Base-by-base conservation (phyloP, 2,888 invertebrate genomes). In the Tanytarsus gracilentus region DNA sequence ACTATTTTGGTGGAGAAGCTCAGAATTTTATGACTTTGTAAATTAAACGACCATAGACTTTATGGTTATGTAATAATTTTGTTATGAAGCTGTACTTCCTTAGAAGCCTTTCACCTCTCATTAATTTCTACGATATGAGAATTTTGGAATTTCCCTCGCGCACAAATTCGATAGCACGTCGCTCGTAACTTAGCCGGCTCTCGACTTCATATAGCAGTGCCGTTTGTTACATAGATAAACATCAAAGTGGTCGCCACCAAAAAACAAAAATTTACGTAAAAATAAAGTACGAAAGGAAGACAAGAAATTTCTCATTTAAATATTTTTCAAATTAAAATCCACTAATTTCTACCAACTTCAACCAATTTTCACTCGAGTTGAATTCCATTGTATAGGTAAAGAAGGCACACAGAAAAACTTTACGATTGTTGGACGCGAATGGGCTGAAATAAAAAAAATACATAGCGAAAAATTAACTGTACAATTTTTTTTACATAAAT, bases 311-410 rank as follows among this genome's bases (percentile, higher is more conserved):
- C 44, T 44, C 26, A 55, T 55, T 55, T 55, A 27, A 55, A 55
- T 55, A 55, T 40, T 55, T 55, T 40, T 33, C 55, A 40, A 55
- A 55, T 55, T 55, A 55, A 55, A 55, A 40, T 40, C 55, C 27
- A 55, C 53, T 44, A 53, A 33, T 36, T 29, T 36, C 33, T 39
- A 16, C 55, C 21, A 26, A 14, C 21, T 23, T n/a, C 3, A 21
- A 40, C n/a, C 39, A 39, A 55, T 33, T 55, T 55, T 55, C 55
- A 55, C 55, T 55, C 40, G 40, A 55, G 26, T 40, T 55, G 40
- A 55, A 55, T 40, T 40, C 40, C 55, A 55, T 26, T 9, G n/a
- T 27, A 21, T n/a, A 25, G 7, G 25, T 25, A 39, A 18, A 39
- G 21, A 52, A 29, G 30, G 6, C 11, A 23, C 7, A 48, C 11